These are phyloP conservation scores for Drosophila sp. DNA, from an alignment of 1,140 invertebrate genomes.

Conservation along the genomic window DNA sequence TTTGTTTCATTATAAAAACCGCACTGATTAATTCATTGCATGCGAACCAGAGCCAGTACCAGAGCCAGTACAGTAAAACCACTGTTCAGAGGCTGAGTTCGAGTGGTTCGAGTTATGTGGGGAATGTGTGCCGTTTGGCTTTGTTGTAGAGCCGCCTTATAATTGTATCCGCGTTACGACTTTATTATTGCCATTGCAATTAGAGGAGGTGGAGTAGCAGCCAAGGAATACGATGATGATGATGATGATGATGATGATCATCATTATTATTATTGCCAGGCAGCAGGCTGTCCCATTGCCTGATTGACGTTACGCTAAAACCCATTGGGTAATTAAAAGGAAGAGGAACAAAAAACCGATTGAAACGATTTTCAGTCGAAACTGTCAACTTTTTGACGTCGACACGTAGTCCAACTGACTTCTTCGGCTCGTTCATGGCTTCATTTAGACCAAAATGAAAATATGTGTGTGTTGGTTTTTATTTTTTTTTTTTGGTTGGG, in stretches of 20 bases:
- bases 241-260: conserved; percentile 24
- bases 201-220: conserved; percentile 18
- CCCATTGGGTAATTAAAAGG: conserved; percentile 68
- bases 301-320: conserved; percentile 64
- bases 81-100: conserved; percentile 22
- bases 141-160: conserved; percentile 76
- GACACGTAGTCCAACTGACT: conserved; percentile 27
- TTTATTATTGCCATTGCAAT: conserved; percentile 60
- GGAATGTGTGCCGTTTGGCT: conserved; percentile 74
- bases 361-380: conserved; percentile 55
- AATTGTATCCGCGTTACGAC: conserved; percentile 80
- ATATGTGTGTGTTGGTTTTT: neutral
- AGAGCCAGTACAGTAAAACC: conserved; percentile 52
- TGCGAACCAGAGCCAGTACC: conserved; percentile 59
- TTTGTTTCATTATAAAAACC: conserved; percentile 47
- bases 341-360: conserved; percentile 36
- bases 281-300: conserved; percentile 10
- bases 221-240: conserved; percentile 2
- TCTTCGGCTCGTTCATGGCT: conserved; percentile 46
- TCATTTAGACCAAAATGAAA: conserved; percentile 50
- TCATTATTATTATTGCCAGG: neutral
- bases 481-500: conserved; percentile 22
- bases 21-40: conserved; percentile 76
- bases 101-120: conserved; percentile 41
- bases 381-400: conserved; percentile 73